Conservation (phyloP, 92 coral and sea anemone species). For the Paragorgia papillata region DNA sequence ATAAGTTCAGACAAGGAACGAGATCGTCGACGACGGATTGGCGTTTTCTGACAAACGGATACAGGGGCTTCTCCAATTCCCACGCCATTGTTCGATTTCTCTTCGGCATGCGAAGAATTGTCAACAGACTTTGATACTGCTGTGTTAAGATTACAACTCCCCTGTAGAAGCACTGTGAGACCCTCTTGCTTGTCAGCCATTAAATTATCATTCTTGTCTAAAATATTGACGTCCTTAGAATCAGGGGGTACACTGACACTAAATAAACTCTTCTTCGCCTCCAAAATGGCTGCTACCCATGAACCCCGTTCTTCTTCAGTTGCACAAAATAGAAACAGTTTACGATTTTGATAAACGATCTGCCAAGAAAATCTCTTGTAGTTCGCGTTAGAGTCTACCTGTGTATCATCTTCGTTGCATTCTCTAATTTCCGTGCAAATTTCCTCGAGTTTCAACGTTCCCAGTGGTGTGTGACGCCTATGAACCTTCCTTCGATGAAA, state of each 20-base stretch:
- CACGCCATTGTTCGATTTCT: not conserved
- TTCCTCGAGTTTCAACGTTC: conserved; percentile 17
- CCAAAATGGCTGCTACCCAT: conserved; percentile 15
- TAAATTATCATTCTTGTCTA: not conserved
- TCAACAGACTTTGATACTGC: not conserved
- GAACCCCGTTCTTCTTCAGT: conserved; percentile 4
- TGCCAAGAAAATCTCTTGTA: conserved; percentile 6
- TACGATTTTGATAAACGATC: not conserved
- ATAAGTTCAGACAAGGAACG: conserved; percentile 12
- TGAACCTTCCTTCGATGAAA: conserved; percentile 37
- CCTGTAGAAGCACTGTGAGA: not conserved
- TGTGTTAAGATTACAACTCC: not conserved
- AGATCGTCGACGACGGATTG: not conserved
- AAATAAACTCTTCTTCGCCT: not conserved
- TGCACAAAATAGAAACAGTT: conserved; percentile 14
- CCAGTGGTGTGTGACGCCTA: conserved; percentile 26
- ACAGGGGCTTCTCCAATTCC: not conserved
- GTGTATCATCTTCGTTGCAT: not conserved
- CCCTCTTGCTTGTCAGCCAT: conserved; percentile 8
- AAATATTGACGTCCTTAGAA: not conserved
- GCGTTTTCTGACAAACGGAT: not conserved
- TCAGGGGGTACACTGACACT: not conserved
- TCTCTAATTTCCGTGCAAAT: not conserved
- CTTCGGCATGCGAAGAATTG: conserved; percentile 6
- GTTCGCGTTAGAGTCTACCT: not conserved